A percentile compares a stretch with the other conserved stretches of the same genome.
phyloP scores from a whole-genome alignment of 2,113 vertebrate genomes.

The Dendrocopos noguchii region DNA sequence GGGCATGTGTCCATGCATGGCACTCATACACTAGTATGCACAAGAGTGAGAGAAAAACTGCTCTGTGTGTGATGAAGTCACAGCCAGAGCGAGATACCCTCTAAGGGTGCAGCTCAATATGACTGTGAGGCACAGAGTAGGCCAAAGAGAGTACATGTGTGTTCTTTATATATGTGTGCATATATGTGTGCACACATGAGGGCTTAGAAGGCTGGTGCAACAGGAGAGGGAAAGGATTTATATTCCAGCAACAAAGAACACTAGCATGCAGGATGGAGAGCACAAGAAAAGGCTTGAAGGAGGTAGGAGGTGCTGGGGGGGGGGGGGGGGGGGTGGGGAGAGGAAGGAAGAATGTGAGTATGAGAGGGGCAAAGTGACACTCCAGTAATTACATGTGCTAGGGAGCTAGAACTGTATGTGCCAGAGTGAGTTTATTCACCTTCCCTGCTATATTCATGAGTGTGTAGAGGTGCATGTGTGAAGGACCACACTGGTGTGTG shows the following conservation, averaged over 20 bases:
- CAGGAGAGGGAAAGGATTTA: background rate
- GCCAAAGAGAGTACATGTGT: background rate
- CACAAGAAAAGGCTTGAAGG: background rate
- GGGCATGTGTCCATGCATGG: background rate
- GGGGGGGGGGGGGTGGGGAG: background rate
- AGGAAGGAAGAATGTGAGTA: background rate
- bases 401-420: slow-evolving; percentile 4
- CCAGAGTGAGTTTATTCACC: slow-evolving; percentile 25
- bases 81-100: background rate
- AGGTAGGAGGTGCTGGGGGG: background rate
- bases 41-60: background rate
- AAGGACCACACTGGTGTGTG: background rate
- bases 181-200: background rate
- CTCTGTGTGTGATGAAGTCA: background rate
- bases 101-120: background rate
- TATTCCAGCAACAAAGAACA: background rate
- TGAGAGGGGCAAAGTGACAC: background rate
- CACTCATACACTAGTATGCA: background rate
- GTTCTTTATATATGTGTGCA: background rate
- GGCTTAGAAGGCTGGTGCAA: background rate
- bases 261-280: background rate
- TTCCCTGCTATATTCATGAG: background rate
- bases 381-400: slow-evolving; percentile 43
- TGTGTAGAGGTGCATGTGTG: background rate
- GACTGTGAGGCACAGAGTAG: background rate